Evolutionary conservation across 1,140 invertebrate species (phyloP), one percentile per base, ranked within the genome.

Genomic region (Akabosia matsudoensis): DNA sequence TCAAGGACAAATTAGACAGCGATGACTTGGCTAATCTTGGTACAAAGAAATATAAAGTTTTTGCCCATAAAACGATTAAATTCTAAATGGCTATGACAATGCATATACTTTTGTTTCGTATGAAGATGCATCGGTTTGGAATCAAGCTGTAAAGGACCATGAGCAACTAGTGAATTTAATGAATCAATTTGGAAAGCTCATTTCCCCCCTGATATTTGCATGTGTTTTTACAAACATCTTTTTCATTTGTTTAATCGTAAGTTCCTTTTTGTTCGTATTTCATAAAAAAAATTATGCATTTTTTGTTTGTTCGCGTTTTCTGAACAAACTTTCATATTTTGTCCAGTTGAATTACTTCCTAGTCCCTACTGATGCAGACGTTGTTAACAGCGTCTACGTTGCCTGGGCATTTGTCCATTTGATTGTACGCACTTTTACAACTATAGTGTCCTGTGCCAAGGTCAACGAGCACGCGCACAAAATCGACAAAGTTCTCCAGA

Each of bases 391-490:
- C 0, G 30, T 78, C 1, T 78, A 78, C 30, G 54, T 37, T 1
- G 61, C 52, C 0, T 79, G 78, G 78, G 64, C 78, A 14, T 79
- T 79, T 70, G n/a, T 76, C 4, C 78, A 79, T 67, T 37, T 79
- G n/a, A 1, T 71, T 24, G 30, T 26, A 0, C 10, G 78, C 26
- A 28, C 70, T n/a, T 79, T 70, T 28, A 72, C 71, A 26, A 22
- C 51, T 24, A 34, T 52, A 0, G 1, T 73, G 1, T 51, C 16
- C 34, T 71, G 70, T 33, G 33, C 73, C 4, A 73, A 45, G 45
- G 73, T 76, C 7, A 79, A 73, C 22, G 71, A 67, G 7, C 26
- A 75, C 28, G 79, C 76, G 0, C 76, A 79, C 45, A 78, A 74
- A 64, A 71, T 79, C 33, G 74, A 33, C 16, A 7, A 75, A 16